Conservation (phyloP, 2,888 invertebrate species). For the Trachelus stipa region DNA sequence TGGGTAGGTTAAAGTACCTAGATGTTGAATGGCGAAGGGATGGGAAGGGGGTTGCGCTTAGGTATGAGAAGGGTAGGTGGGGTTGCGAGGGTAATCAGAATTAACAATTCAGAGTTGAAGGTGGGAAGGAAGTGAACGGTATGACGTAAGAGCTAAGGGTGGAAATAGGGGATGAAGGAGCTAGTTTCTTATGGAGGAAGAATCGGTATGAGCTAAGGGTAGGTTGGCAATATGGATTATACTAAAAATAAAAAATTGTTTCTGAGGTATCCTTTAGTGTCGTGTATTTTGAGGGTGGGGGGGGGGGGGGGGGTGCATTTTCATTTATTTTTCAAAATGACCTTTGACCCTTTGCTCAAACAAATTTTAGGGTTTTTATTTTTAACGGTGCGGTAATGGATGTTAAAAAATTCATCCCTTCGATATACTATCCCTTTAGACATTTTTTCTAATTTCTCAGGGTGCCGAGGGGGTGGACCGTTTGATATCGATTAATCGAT, state of each 20-base stretch:
- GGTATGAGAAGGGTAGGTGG: conserved; percentile 25
- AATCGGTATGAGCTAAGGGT: background rate
- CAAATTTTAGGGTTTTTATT: background rate
- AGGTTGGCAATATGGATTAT: background rate
- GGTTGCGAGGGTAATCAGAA: conserved; percentile 45
- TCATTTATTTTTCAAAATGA: background rate
- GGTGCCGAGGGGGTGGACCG: background rate
- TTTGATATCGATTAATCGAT: background rate
- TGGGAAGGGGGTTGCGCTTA: background rate
- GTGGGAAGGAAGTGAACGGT: background rate
- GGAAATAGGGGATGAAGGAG: background rate
- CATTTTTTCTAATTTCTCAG: background rate
- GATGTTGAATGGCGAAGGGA: background rate
- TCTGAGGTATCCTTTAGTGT: background rate
- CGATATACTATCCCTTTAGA: background rate
- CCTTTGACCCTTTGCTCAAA: background rate
- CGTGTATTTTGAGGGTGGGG: too few relatives aligned
- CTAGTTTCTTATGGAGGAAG: background rate
- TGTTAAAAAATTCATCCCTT: background rate
- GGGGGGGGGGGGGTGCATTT: background rate
- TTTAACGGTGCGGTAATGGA: background rate
- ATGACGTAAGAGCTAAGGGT: background rate
- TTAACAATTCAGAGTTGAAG: conserved; percentile 50
- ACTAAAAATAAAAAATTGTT: background rate
- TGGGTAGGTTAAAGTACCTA: background rate